Evolutionary conservation across 2,888 invertebrate species (phyloP).

Genomic region (Hybos culiciformis): DNA sequence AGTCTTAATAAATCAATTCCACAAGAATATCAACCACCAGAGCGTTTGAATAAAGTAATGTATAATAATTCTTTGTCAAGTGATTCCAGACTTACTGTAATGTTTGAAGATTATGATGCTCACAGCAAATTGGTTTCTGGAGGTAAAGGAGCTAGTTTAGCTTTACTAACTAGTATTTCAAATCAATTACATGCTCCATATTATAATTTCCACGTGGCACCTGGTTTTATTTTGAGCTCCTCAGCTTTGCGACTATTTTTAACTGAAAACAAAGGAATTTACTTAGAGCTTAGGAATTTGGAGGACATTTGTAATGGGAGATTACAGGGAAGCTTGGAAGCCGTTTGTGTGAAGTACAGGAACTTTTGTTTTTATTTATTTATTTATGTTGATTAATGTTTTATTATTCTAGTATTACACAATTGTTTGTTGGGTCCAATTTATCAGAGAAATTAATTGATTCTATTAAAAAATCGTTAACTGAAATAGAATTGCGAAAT

Average conservation of each 20-base stretch:
- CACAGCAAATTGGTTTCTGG: constrained; percentile 48
- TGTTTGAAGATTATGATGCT: constrained; percentile 39
- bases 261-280: constrained; percentile 35
- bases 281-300: constrained; percentile 32
- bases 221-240: constrained; percentile 56
- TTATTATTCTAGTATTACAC: too few species aligned
- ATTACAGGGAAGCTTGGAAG: constrained; percentile 37
- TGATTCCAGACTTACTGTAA: constrained; percentile 28
- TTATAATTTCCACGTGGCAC: constrained; percentile 38
- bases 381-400: too few species aligned
- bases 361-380: not conserved
- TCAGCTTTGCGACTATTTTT: constrained; percentile 47
- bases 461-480: not conserved
- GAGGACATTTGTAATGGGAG: constrained; percentile 24
- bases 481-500: constrained; percentile 16
- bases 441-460: too few species aligned
- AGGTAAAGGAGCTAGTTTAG: constrained; percentile 67
- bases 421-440: too few species aligned
- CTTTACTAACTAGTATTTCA: constrained; percentile 37
- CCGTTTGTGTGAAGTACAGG: constrained; percentile 38
- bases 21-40: not conserved
- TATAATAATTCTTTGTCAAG: constrained; percentile 22
- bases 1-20: constrained; percentile 22
- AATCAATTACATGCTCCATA: constrained; percentile 17
- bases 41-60: not conserved